Base-by-base conservation (phyloP, 1,140 invertebrate genomes). In the Andrena cerasifolii region DNA sequence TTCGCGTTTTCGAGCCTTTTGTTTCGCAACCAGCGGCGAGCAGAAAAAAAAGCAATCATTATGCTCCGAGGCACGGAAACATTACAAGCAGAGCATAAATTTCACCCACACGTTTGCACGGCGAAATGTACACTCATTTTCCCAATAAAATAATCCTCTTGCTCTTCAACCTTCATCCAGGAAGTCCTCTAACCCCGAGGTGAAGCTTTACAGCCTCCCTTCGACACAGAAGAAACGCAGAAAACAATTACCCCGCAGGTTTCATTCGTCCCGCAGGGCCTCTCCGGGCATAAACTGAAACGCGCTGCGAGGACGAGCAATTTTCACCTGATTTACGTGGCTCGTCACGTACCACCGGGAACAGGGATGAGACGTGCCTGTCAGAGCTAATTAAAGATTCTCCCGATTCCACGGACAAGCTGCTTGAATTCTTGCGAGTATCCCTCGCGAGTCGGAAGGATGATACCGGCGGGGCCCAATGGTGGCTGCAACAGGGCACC, bases 351-450 rank as follows among this genome's bases (percentile, higher is more conserved):
- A 66, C 16, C 33, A 53, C 16, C 12, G 56, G 12, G 43, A 18
- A 54, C 16, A 73, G 21, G 58, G 62, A 77, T 73, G 72, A 79
- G 82, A 78, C 72, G 71, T 40, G 45, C 26, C 28, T 59, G 75
- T 77, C 76, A 58, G 62, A 79, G 78, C 78, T 87, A 85, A 88
- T 89, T 88, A 85, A 88, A 88, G 80, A 81, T 84, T 87, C 70
- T 51, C 36, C 66, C 65, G 74, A 83, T 83, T 84, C 77, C 72
- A 49, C 56, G 67, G 76, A 71, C 82, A 79, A 78, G 68, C 66
- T 51, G 66, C 65, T 83, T 84, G 80, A 83, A 86, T 86, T 84
- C 79, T 66, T 24, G 79, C 72, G 18, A 71, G 67, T 71, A 76
- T 78, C 21, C 62, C 21, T 61, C 7, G 40, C 21, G 33, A 43